These are phyloP conservation scores for Ambastaia sidthimunki DNA, from an alignment of 2,797 vertebrate species.

Conservation along the genomic window DNA sequence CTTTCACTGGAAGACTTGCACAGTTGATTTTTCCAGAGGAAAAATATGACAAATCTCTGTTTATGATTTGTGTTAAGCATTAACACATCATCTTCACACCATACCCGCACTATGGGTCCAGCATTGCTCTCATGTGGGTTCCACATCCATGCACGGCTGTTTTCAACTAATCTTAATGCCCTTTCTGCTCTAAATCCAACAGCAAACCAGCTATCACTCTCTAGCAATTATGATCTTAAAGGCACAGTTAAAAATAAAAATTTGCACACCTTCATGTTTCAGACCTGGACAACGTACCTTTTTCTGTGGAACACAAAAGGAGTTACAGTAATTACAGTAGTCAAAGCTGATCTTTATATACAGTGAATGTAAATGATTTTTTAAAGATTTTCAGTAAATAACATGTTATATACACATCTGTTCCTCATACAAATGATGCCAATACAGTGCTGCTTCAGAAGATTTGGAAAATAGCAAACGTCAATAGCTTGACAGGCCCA, in stretches of 20 bases:
- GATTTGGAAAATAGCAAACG: too few relatives aligned
- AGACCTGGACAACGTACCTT: neutral
- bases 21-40: conserved; percentile 52
- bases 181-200: conserved; percentile 56
- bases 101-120: conserved; percentile 42
- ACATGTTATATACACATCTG: neutral
- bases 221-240: conserved; percentile 40
- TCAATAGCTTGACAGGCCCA: too few relatives aligned
- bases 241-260: neutral
- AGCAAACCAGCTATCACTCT: conserved; percentile 47
- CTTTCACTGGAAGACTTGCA: conserved; percentile 45
- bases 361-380: neutral
- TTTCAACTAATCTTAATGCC: conserved; percentile 52
- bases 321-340: neutral
- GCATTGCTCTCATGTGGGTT: conserved; percentile 49
- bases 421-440: neutral
- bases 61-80: conserved; percentile 37
- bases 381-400: neutral
- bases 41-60: neutral
- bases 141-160: conserved; percentile 51
- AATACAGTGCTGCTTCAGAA: neutral
- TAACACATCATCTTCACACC: conserved; percentile 48
- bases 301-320: neutral
- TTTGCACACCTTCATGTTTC: neutral
- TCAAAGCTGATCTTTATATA: neutral